A percentile compares a stretch with the other conserved stretches of the same genome.
Evolutionary conservation across 2,888 invertebrate genomes (phyloP).

Genomic region (Trichopoda pennipes): DNA sequence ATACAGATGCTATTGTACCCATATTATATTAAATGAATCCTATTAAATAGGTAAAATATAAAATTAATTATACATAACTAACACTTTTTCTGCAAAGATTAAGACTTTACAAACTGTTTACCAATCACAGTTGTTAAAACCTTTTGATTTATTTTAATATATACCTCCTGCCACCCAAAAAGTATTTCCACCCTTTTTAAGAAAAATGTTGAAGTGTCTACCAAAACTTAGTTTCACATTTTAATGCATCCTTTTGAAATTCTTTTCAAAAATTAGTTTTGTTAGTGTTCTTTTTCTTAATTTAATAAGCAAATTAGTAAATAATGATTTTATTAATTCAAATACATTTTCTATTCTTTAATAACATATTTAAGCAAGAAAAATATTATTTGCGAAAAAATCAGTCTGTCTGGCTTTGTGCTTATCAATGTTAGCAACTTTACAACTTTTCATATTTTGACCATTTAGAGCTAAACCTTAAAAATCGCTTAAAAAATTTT

Average conservation of each 20-base stretch:
- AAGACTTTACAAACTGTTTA: slow-evolving; percentile 26
- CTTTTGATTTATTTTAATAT: slow-evolving; percentile 45
- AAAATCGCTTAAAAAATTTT: background rate
- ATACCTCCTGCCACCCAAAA: slow-evolving; percentile 56
- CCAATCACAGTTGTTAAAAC: slow-evolving; percentile 33
- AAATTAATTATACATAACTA: background rate
- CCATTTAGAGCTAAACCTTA: background rate
- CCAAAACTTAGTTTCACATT: slow-evolving; percentile 46
- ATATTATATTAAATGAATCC: slow-evolving; percentile 80
- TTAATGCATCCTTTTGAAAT: slow-evolving; percentile 7
- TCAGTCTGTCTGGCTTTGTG: slow-evolving; percentile 54
- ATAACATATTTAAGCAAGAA: slow-evolving; percentile 38
- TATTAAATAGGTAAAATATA: slow-evolving; percentile 12
- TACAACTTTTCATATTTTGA: background rate
- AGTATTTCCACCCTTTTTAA: slow-evolving; percentile 54
- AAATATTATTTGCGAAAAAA: slow-evolving; percentile 49
- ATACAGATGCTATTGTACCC: slow-evolving; percentile 96
- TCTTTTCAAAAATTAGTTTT: slow-evolving; percentile 1
- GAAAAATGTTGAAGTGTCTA: slow-evolving; percentile 38
- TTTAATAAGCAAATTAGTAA: background rate
- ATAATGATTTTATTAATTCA: slow-evolving; percentile 1
- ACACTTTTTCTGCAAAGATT: background rate
- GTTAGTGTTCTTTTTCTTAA: background rate
- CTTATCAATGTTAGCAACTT: slow-evolving; percentile 36
- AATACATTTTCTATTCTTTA: slow-evolving; percentile 19